These are phyloP conservation scores for Vombatus ursinus DNA, from an alignment of 2,113 vertebrate genomes.

Conservation along the genomic window DNA sequence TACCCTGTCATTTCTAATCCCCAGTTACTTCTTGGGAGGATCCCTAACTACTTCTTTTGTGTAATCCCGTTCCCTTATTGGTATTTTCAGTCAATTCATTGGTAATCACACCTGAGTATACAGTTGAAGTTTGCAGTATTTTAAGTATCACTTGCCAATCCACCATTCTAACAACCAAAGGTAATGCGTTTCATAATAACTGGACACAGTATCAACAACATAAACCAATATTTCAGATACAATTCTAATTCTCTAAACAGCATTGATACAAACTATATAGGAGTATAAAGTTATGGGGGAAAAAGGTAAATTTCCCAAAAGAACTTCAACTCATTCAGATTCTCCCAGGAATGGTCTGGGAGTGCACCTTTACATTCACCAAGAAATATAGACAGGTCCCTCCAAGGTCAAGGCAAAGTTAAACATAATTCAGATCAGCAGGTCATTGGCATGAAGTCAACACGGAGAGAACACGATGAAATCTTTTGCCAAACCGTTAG, in stretches of 20 bases:
- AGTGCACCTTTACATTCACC: not conserved
- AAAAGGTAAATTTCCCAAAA: not conserved
- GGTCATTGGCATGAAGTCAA: constrained; percentile 35
- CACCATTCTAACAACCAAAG: not conserved
- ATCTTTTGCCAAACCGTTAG: constrained; percentile 48
- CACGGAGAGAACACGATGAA: not conserved
- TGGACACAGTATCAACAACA: not conserved
- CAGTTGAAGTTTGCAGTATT: constrained; percentile 22
- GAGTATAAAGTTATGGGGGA: not conserved
- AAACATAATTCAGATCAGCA: constrained; percentile 1
- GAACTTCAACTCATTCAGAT: not conserved
- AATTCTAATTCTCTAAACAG: not conserved
- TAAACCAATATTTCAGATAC: not conserved
- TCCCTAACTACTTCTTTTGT: not conserved
- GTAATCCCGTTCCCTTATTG: not conserved
- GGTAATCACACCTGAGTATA: not conserved
- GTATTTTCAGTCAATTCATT: constrained; percentile 33
- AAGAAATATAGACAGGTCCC: not conserved
- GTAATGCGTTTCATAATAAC: not conserved
- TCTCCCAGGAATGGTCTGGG: not conserved
- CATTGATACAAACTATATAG: not conserved
- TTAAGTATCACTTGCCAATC: not conserved
- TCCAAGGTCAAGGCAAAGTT: not conserved
- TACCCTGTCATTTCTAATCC: constrained; percentile 20
- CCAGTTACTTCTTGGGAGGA: constrained; percentile 1